Evolutionary conservation across 2,797 vertebrate genomes (phyloP).

Genomic region (Lagocephalus sceleratus): DNA sequence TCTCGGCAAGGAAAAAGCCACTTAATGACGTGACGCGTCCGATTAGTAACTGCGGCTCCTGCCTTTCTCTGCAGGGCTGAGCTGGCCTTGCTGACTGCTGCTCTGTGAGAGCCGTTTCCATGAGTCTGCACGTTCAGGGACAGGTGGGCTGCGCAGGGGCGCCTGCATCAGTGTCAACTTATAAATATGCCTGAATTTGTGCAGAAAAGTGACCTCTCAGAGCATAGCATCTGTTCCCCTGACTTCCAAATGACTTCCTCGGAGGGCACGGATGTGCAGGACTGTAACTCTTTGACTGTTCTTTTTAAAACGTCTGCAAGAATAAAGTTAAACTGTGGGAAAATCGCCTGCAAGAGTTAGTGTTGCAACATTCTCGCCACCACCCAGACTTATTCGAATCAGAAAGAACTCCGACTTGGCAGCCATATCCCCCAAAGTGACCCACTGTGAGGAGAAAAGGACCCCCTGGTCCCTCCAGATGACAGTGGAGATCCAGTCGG

Average conservation of each 20-base stretch:
- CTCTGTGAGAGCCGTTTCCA: constrained; percentile 17
- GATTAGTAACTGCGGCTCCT: no score
- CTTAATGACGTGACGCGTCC: no score
- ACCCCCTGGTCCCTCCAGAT: constrained; percentile 23
- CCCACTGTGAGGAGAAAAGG: constrained; percentile 38
- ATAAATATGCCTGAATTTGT: background rate
- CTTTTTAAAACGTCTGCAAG: no score
- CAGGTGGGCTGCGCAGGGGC: no score
- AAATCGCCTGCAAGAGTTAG: no score
- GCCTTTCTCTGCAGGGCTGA: no score
- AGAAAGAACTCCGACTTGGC: constrained; percentile 26
- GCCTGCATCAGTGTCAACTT: background rate
- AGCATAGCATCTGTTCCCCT: background rate
- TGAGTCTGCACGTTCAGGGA: constrained; percentile 50
- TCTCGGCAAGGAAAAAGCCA: no score
- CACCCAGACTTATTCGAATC: constrained; percentile 18
- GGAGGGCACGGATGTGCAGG: background rate
- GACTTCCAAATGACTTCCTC: constrained; percentile 4
- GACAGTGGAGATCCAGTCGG: constrained; percentile 42
- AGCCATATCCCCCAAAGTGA: constrained; percentile 31
- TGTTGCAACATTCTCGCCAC: background rate
- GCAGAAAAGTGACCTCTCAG: no score
- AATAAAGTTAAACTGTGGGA: no score
- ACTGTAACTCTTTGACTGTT: no score
- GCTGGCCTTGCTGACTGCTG: constrained; percentile 54